A percentile compares a stretch with the other conserved stretches of the same genome.
Evolutionary conservation across 2,113 vertebrate genomes (phyloP).

Genomic region (Mola mola): DNA sequence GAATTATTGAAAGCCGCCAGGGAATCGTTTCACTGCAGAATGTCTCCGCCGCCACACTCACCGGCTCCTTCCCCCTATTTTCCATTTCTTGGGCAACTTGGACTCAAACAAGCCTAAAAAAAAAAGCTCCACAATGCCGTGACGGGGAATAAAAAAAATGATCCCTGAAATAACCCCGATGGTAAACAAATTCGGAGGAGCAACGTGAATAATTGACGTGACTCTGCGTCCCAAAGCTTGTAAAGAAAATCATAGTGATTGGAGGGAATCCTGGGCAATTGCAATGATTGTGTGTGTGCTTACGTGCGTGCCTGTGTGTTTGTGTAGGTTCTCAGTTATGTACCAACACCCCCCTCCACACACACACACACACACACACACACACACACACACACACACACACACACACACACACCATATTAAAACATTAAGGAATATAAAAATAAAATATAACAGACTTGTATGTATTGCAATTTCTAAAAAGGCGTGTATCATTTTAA

Average conservation of each 20-base stretch:
- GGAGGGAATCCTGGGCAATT: slow-evolving; percentile 11
- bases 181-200: slow-evolving; percentile 38
- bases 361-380: too few species aligned
- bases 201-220: slow-evolving; percentile 49
- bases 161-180: slow-evolving; percentile 54
- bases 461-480: slow-evolving; percentile 32
- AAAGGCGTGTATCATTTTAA: slow-evolving; percentile 52
- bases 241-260: slow-evolving; percentile 37
- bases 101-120: slow-evolving; percentile 54
- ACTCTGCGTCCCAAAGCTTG: slow-evolving; percentile 12
- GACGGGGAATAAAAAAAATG: slow-evolving; percentile 61
- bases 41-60: slow-evolving; percentile 36
- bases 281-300: slow-evolving; percentile 11
- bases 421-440: not conserved
- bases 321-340: too few species aligned
- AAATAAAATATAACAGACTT: too few species aligned
- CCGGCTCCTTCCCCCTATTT: slow-evolving; percentile 32
- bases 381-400: too few species aligned
- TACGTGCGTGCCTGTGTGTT: too few species aligned
- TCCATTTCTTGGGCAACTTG: slow-evolving; percentile 54
- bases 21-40: slow-evolving; percentile 14
- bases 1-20: slow-evolving; percentile 64
- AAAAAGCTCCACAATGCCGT: slow-evolving; percentile 19
- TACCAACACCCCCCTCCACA: too few species aligned
- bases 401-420: not conserved